Conservation (phyloP, 2,797 vertebrate genomes). For the Galagoides demidoff region DNA sequence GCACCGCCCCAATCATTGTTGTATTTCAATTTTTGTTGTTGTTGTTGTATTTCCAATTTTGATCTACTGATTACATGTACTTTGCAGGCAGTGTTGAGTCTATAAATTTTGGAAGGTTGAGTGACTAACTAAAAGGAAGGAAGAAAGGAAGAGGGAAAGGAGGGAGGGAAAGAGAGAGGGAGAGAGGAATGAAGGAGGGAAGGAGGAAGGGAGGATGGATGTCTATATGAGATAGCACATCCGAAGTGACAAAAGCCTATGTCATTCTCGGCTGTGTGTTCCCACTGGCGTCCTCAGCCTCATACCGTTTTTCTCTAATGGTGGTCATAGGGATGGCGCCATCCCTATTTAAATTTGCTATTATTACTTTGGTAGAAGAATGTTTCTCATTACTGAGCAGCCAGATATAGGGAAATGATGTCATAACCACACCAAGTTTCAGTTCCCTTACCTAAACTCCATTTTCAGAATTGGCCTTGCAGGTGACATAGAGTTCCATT, state of each 20-base stretch:
- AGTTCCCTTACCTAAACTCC: neutral
- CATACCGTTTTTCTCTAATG: neutral
- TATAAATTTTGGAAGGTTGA: neutral
- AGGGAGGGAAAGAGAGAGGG: fast-evolving
- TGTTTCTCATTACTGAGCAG: neutral
- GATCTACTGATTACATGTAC: neutral
- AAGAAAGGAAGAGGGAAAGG: fast-evolving
- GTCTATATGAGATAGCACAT: neutral
- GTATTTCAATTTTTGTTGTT: neutral
- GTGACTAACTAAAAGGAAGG: neutral
- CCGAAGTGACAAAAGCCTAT: neutral
- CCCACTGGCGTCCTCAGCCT: neutral
- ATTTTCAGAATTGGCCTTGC: neutral
- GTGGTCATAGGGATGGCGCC: neutral
- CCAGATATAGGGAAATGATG: neutral
- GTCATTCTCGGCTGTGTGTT: neutral
- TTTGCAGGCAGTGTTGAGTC: neutral
- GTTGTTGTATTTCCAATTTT: neutral
- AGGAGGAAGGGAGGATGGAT: fast-evolving
- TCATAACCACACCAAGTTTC: neutral
- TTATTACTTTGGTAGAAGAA: neutral
- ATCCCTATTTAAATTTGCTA: neutral
- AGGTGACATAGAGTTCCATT: neutral
- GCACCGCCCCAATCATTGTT: too few relatives aligned
- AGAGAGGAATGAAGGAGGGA: fast-evolving